Base-by-base conservation (phyloP, 2,888 invertebrate genomes). In the Horisme vitalbata region DNA sequence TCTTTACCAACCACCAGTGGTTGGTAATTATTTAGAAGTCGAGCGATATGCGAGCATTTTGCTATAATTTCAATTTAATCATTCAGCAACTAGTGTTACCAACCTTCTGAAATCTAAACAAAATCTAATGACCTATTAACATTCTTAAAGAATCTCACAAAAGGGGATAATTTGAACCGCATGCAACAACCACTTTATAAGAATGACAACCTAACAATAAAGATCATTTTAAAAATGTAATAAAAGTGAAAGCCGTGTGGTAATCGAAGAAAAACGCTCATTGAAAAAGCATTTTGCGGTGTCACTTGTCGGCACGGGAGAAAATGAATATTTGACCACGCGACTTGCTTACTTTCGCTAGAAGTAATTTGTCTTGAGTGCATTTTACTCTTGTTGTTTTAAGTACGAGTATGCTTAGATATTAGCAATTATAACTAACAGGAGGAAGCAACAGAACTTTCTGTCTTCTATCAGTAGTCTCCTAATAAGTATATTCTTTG, bases 201-300 rank as follows among this genome's bases (percentile, higher is more conserved):
- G n/a, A 34, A 32, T 14, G n/a, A 33, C 37, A 21, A 21, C n/a
- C 14, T 13, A 44, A 13, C 20, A 35, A 31, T 28, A 18, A 23
- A 18, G 1, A 38, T 13, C 9, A 12, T 14, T 14, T 38, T 13
- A 46, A 59, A 52, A 57, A 39, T 50, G 51, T 49, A 45, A 57
- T 52, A 66, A 74, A 77, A 78, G 77, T 68, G 70, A 72, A 75
- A 74, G 70, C 51, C 33, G 15, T 59, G 48, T 47, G 50, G 58
- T 64, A 57, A 60, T 52, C 31, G 45, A 58, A 62, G 55, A 62
- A 66, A 70, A 67, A 67, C 48, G 41, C 52, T 58, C 59, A 66
- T 65, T 64, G 65, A 64, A 71, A 75, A 74, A 64, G 53, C 54
- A 45, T 62, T n/a, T 63, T 72, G 72, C 46, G 70, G 69, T 68